Base-by-base conservation (phyloP, 1,140 invertebrate genomes). In the Drosophila trapezifrons region DNA sequence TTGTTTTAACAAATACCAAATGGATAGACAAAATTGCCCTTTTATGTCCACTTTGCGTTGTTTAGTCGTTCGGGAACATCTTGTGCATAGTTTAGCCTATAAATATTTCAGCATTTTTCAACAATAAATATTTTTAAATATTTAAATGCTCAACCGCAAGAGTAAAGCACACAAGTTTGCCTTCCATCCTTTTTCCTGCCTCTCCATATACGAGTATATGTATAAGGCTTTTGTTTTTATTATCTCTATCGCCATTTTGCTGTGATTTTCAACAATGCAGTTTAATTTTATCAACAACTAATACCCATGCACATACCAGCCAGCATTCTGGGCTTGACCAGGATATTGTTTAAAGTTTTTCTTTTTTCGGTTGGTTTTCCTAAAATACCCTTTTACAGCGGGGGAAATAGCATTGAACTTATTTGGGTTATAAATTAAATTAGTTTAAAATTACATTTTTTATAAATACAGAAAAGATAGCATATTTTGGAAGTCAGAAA, bases 41-140 rank as follows among this genome's bases (percentile, higher is more conserved):
- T 72, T 59, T 71, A 71, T 71, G 51, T 70, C 67, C 65, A 70
- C 49, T 55, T 54, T 70, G 37, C 35, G 32, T 32, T 40, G 17
- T 69, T 51, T 66, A 42, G 38, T 38, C 27, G 17, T 69, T 51
- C 42, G 46, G 37, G 62, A 37, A 52, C 49, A 70, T 67, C 66
- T 58, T 77, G 46, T 76, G 80, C 80, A 83, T 83, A 83, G 77
- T 71, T 83, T 57, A 25, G 59, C 71, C 65, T 71, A 83, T 83
- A 83, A 83, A 83, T 83, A 83, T 83, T 83, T 83, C 67, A 66
- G 29, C 59, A 83, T 83, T 83, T 72, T 83, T 83, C 80, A 83
- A 67, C 80, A 83, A 83, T 84, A 83, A 84, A 83, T 83, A 83
- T 83, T 78, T 83, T 83, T 76, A 83, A 83, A 83, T 83, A 83